phyloP scores from a whole-genome alignment of 2,888 invertebrate genomes.

The Latrodectus elegans region DNA sequence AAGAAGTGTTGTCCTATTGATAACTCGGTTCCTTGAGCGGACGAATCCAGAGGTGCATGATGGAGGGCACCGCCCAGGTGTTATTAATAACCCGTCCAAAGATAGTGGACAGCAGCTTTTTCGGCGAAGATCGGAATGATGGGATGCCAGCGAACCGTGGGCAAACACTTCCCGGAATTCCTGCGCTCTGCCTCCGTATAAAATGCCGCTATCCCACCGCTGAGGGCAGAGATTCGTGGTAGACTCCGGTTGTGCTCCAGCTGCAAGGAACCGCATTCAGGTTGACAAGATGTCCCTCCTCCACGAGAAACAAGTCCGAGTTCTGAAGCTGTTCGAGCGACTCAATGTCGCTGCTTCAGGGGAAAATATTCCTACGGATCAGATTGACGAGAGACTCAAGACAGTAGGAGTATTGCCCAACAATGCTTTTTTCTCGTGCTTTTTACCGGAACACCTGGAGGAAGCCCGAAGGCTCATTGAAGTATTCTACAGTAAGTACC shows the following conservation, averaged over 20 bases:
- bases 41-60: neutral
- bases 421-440: conserved; percentile 80
- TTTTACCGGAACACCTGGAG: conserved; percentile 79
- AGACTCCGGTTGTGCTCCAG: conserved; percentile 36
- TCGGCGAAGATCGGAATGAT: neutral
- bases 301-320: conserved; percentile 58
- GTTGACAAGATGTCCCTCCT: conserved; percentile 43
- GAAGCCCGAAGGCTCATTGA: conserved; percentile 82
- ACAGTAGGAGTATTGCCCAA: conserved; percentile 75
- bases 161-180: conserved; percentile 54
- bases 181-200: neutral
- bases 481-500: conserved; percentile 70
- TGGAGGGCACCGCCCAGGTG: neutral
- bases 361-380: conserved; percentile 30
- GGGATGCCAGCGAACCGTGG: neutral
- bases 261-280: conserved; percentile 9
- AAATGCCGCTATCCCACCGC: neutral
- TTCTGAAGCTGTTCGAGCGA: conserved; percentile 54
- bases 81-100: conserved; percentile 38
- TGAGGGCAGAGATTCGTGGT: conserved; percentile 43
- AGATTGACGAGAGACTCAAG: conserved; percentile 32
- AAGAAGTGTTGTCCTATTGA: too few relatives aligned
- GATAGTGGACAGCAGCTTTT: neutral
- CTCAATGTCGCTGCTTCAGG: conserved; percentile 43
- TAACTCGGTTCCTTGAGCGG: too few relatives aligned